Percentiles rank a stretch among this genome's conserved stretches.
Evolutionary conservation across 2,888 invertebrate species (phyloP).

Genomic region (Apodemia mormo): DNA sequence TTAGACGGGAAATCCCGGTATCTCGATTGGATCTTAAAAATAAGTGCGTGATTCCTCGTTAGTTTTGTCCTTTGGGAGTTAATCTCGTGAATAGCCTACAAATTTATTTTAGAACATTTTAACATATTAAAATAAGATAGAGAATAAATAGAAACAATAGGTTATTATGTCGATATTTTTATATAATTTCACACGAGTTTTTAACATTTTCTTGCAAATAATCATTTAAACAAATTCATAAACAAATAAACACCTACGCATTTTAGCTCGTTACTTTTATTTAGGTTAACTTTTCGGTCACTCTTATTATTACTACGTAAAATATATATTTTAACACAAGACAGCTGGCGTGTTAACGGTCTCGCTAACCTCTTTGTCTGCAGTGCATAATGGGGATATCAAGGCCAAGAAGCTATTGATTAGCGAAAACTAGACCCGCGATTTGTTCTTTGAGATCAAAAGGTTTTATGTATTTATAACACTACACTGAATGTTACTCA

Average conservation of each 20-base stretch:
- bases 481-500: background rate
- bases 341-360: conserved; percentile 35
- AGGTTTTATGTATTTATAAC: background rate
- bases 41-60: no score
- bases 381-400: conserved; percentile 39
- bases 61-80: no score
- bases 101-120: no score
- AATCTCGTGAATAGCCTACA: no score
- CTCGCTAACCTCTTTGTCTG: conserved; percentile 36
- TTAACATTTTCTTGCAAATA: no score
- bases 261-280: background rate
- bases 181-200: no score
- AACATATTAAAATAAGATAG: no score
- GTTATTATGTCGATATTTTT: no score
- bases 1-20: no score
- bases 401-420: conserved; percentile 40
- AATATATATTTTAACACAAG: conserved; percentile 21
- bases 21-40: no score
- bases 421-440: conserved; percentile 36
- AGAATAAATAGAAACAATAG: no score
- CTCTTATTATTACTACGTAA: background rate
- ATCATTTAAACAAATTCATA: no score
- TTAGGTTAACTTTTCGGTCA: background rate
- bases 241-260: background rate
- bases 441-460: conserved; percentile 9